Evolutionary conservation across 1,140 invertebrate genomes (phyloP), one percentile per base, ranked within the genome.

Genomic region (Fopius arisanus): DNA sequence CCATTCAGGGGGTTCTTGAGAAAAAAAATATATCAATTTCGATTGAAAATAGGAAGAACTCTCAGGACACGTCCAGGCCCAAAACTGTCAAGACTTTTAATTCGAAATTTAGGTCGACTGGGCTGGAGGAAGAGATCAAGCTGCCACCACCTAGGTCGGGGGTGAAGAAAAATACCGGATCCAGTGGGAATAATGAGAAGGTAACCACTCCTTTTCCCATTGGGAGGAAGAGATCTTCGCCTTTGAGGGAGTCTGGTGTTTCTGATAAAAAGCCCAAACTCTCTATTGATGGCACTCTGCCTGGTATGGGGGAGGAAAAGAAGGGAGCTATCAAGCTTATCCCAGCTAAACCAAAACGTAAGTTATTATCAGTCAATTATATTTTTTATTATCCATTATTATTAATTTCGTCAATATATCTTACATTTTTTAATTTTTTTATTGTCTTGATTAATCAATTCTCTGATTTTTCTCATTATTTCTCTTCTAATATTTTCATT

Each of bases 51-150:
- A 88, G 93, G 62, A 94, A 93, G 84, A 91, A 91, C 78, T 90
- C 90, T 72, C 82, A 79, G 70, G 92, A 93, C 72, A 84, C 88
- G 3, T 88, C 90, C 21, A 87, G 93, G 77, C 92, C 94, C 0
- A 95, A 95, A 87, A 96, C 95, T 48, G 95, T 96, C 4, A 96
- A 96, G 90, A 94, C 93, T 2, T 96, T 93, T 81, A 93, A 96
- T 87, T 94, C 94, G 0, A 95, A 95, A 86, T 96, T 96, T 86
- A 90, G 95, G 69, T 95, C 94, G 37, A 95, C 95, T 77, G 95
- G 95, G 29, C 83, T 96, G 37, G 94, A 94, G 81, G 95, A 96
- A 84, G 93, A 94, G 88, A 89, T 92, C 3, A 94, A 94, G 83
- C 93, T 93, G 40, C 93, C 94, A 19, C 93, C 93, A 28, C 92